Percentiles rank a stretch among this genome's conserved stretches.
phyloP scores from a whole-genome alignment of 2,113 vertebrate genomes.

The Tauraco erythrolophus region DNA sequence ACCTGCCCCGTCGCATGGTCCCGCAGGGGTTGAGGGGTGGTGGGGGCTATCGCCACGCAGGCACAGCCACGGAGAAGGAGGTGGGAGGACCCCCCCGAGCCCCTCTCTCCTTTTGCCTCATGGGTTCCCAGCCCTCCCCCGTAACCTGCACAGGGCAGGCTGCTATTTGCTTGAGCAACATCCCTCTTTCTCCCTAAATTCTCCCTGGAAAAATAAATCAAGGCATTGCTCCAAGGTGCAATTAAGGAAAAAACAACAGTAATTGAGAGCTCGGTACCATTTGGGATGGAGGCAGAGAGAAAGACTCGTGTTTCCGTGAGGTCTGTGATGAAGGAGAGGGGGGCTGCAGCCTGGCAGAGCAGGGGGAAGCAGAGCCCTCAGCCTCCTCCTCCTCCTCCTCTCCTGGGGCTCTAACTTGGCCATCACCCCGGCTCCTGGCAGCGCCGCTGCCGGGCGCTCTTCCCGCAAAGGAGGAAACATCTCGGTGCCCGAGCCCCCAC shows the following conservation, averaged over 20 bases:
- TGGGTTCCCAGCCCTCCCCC: not conserved
- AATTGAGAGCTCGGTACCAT: not conserved
- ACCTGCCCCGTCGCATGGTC: accelerated
- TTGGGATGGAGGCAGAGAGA: not conserved
- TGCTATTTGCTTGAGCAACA: not conserved
- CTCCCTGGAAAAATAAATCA: not conserved
- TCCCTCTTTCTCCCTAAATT: not conserved
- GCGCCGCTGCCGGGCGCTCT: not conserved
- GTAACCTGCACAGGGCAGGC: accelerated
- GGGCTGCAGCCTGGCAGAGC: not conserved
- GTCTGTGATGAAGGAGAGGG: not conserved
- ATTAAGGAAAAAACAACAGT: not conserved
- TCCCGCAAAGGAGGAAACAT: not conserved
- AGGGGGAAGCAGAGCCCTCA: not conserved
- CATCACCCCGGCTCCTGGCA: not conserved
- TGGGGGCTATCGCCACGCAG: not conserved
- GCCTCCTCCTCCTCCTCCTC: not conserved
- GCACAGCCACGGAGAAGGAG: not conserved
- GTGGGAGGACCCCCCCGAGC: not conserved
- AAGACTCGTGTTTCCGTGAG: not conserved
- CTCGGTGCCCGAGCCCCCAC: accelerated
- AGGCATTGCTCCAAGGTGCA: not conserved
- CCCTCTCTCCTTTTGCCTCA: not conserved
- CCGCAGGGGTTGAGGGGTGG: not conserved
- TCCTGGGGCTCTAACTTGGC: not conserved